Evolutionary conservation across 2,888 invertebrate genomes (phyloP).

Genomic region (Alitta virens): DNA sequence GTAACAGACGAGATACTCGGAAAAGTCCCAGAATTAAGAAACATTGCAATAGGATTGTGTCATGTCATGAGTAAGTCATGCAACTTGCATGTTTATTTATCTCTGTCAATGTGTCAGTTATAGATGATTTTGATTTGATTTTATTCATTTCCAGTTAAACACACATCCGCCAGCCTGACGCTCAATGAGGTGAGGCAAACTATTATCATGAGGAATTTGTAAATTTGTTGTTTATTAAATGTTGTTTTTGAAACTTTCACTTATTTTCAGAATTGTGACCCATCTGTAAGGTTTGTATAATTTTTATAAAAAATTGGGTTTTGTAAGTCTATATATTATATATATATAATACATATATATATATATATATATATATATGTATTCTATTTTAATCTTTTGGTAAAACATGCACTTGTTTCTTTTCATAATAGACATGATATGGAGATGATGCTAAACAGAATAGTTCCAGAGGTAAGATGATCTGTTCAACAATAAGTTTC

Average conservation of each 20-base stretch:
- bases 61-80: constrained; percentile 90
- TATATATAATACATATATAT: too few relatives aligned
- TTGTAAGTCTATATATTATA: too few relatives aligned
- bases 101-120: background rate
- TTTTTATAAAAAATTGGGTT: too few relatives aligned
- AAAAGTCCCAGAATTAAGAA: constrained; percentile 87
- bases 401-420: constrained; percentile 8
- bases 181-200: constrained; percentile 67
- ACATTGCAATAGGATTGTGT: constrained; percentile 92
- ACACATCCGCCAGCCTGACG: constrained; percentile 95
- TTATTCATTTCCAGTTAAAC: constrained; percentile 76
- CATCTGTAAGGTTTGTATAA: constrained; percentile 85
- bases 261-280: constrained; percentile 79
- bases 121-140: background rate
- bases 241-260: constrained; percentile 19
- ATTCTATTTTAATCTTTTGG: too few relatives aligned
- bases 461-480: constrained; percentile 79
- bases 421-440: constrained; percentile 78
- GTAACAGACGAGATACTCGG: constrained; percentile 94
- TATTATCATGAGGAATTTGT: too few relatives aligned
- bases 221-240: constrained; percentile 23
- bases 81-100: constrained; percentile 2
- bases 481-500: too few relatives aligned
- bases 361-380: too few relatives aligned
- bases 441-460: constrained; percentile 99